Evolutionary conservation across 2,888 invertebrate genomes (phyloP), one percentile per base, ranked within the genome.

Genomic region (Cephus runcator): DNA sequence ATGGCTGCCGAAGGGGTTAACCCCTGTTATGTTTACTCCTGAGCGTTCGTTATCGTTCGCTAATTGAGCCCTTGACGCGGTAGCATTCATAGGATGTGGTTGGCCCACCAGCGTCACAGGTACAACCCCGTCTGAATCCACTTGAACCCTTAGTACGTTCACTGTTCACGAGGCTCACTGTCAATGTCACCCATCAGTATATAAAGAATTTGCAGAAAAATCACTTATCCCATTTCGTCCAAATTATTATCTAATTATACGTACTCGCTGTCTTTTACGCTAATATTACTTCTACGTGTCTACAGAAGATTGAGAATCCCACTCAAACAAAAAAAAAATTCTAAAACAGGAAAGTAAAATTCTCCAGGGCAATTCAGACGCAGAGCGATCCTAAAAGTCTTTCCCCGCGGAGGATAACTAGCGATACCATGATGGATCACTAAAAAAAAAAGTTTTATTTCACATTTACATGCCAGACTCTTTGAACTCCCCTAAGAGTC

Each of bases 21-120:
- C 79, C 80, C 77, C 77, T 77, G 75, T 77, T 81, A 83, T 84
- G 82, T 86, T 87, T 84, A 83, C 83, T 81, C 82, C 81, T 80
- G 81, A 83, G 84, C 83, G 83, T 86, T 87, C 87, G 88, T 88
- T 88, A 88, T 88, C 86, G 86, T 85, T 84, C 85, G 83, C 85
- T 87, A 88, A 88, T 88, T 86, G 88, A 86, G 84, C 88, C 84
- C 86, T 81, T 82, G 85, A 79, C 79, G 76, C 79, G 76, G 76
- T 75, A 75, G 73, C 78, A 78, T 78, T 78, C 78, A 73, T 69
- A 79, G 31, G 68, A 68, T 30, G 68, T 30, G 40, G 75, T 75
- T 30, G 30, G 30, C 40, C 30, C 33, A n/a, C 12, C 74, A 78
- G 78, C 79, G 75, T 68, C 69, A 73, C 69, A 35, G 31, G 74